Percentiles rank a stretch among this genome's conserved stretches.
Conservation (phyloP, 1,140 invertebrate genomes). For the Harlomillsia oculata region DNA sequence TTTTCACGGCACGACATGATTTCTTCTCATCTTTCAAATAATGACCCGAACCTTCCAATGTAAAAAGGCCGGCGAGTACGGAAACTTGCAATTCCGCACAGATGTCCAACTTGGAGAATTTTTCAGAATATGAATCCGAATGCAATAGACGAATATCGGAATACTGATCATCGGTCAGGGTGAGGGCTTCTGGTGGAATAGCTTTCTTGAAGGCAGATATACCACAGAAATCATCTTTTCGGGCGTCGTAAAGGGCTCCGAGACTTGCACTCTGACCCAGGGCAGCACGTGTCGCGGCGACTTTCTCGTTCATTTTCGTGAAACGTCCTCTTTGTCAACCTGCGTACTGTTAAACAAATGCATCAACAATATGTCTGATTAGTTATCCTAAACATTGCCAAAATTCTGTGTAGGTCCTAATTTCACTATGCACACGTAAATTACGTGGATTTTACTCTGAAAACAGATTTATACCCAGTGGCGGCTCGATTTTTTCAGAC, state of each 20-base stretch:
- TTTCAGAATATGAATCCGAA: constrained; percentile 1
- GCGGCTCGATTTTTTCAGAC: too few species aligned
- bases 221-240: constrained; percentile 10
- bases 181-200: background rate
- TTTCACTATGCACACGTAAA: too few species aligned
- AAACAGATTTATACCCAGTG: too few species aligned
- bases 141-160: constrained; percentile 4
- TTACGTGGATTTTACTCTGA: too few species aligned
- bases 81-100: constrained; percentile 7
- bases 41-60: constrained; percentile 7
- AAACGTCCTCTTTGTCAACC: too few species aligned
- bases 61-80: constrained; percentile 7
- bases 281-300: constrained; percentile 10
- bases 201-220: constrained; percentile 4
- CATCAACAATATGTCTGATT: too few species aligned
- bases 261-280: constrained; percentile 6
- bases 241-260: constrained; percentile 13
- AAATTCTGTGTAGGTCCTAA: too few species aligned
- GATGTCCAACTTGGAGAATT: constrained; percentile 18
- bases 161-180: background rate
- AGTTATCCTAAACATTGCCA: too few species aligned
- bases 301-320: too few species aligned
- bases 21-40: constrained; percentile 5
- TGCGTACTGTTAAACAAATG: too few species aligned
- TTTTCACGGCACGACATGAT: background rate